phyloP scores from a whole-genome alignment of 2,888 invertebrate genomes.

The Drosophila sordidula region DNA sequence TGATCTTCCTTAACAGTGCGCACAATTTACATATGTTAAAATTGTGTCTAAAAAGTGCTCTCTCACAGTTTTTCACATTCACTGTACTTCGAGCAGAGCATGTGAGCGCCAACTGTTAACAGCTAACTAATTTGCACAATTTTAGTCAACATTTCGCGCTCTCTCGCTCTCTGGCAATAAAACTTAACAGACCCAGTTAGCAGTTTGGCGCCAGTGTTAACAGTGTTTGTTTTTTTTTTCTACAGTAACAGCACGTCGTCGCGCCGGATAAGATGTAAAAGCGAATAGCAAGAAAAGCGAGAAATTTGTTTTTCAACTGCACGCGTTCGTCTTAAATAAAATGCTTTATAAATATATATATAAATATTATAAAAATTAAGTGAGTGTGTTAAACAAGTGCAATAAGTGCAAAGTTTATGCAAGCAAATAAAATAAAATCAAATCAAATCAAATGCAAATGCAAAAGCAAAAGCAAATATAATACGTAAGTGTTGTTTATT shows the following conservation, averaged over 20 bases:
- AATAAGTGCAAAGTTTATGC: constrained; percentile 58
- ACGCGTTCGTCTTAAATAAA: constrained; percentile 44
- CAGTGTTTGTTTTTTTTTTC: constrained; percentile 35
- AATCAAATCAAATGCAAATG: constrained; percentile 35
- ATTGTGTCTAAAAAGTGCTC: constrained; percentile 3
- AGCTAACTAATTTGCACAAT: constrained; percentile 51
- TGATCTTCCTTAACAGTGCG: constrained; percentile 32
- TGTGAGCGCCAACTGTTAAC: constrained; percentile 57
- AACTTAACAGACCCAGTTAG: constrained; percentile 45
- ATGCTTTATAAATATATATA: constrained; percentile 43
- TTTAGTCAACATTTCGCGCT: constrained; percentile 39
- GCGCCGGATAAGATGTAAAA: constrained; percentile 56
- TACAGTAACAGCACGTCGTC: constrained; percentile 55
- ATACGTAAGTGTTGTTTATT: constrained; percentile 52
- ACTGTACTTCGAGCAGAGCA: constrained; percentile 17
- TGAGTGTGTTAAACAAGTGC: constrained; percentile 51
- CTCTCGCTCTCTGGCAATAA: constrained; percentile 13
- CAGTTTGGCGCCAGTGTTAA: constrained; percentile 61
- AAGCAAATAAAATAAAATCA: constrained; percentile 24
- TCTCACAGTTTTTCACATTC: not conserved
- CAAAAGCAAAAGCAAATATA: constrained; percentile 34
- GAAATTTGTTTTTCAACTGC: constrained; percentile 36
- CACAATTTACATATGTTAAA: constrained; percentile 16
- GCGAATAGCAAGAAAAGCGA: constrained; percentile 47
- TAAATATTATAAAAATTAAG: constrained; percentile 33